Conservation (phyloP, 2,797 vertebrate genomes). For the Eospalax fontanierii region DNA sequence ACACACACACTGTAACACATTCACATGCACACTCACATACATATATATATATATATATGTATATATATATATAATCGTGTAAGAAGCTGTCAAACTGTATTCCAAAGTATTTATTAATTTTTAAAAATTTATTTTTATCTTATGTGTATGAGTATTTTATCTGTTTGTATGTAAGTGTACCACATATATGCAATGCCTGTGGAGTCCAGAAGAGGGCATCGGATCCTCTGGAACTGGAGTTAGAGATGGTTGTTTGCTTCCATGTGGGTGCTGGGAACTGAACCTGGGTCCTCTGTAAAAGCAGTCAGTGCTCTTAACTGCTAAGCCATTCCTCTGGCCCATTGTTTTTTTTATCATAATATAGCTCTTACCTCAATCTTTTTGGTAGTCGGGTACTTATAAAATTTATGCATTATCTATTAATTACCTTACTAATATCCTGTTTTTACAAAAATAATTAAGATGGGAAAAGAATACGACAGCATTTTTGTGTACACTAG, state of each 20-base stretch:
- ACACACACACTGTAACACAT: too few relatives aligned
- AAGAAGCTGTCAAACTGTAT: not conserved
- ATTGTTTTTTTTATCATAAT: not conserved
- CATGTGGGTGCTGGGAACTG: too few relatives aligned
- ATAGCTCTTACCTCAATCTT: not conserved
- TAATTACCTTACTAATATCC: not conserved
- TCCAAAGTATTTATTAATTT: not conserved
- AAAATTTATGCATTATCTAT: not conserved
- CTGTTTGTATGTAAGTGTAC: too few relatives aligned
- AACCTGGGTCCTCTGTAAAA: too few relatives aligned
- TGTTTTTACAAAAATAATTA: conserved; percentile 40
- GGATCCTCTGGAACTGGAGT: too few relatives aligned
- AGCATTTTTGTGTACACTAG: not conserved
- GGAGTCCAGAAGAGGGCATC: too few relatives aligned
- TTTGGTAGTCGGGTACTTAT: not conserved
- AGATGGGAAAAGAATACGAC: not conserved
- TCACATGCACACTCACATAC: not conserved
- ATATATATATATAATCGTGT: not conserved
- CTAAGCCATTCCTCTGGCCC: too few relatives aligned
- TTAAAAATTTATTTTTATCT: too few relatives aligned
- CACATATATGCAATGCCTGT: too few relatives aligned
- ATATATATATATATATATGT: not conserved
- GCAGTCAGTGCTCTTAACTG: too few relatives aligned
- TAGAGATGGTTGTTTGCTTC: too few relatives aligned
- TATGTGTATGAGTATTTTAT: too few relatives aligned